phyloP scores from a whole-genome alignment of 2,797 vertebrate genomes.

The Megalops cyprinoides region DNA sequence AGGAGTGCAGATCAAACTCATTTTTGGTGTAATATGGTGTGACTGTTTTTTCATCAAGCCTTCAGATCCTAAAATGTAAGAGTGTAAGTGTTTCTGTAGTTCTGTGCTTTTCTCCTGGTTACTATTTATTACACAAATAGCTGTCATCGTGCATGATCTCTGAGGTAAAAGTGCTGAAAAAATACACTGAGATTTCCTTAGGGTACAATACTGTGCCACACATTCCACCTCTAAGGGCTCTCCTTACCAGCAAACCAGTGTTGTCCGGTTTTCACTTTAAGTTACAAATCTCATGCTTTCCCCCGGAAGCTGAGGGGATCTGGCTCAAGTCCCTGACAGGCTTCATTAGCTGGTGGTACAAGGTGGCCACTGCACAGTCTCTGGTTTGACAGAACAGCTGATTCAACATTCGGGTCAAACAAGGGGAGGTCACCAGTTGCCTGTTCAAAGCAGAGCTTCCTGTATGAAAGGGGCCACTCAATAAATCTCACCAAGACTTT shows the following conservation, averaged over 20 bases:
- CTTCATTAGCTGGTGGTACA: not conserved
- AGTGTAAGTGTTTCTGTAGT: no score
- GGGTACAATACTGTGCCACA: not conserved
- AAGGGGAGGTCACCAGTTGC: not conserved
- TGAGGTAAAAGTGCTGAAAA: not conserved
- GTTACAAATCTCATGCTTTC: not conserved
- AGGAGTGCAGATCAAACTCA: conserved; percentile 13
- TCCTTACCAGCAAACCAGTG: not conserved
- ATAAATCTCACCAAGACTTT: not conserved
- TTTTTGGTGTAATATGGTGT: not conserved
- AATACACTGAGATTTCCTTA: not conserved
- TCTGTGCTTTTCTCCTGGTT: not conserved
- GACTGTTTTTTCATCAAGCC: not conserved
- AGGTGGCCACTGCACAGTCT: not conserved
- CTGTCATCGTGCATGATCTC: not conserved
- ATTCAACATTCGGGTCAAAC: conserved; percentile 21
- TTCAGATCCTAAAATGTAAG: not conserved
- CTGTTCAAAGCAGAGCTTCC: conserved; percentile 16
- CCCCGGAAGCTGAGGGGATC: not conserved
- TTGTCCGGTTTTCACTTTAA: not conserved
- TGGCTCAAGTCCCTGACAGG: not conserved
- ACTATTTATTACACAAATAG: not conserved
- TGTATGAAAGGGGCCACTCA: not conserved
- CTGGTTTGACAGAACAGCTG: not conserved
- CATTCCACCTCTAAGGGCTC: not conserved